Base-by-base conservation (phyloP, 2,113 vertebrate genomes). In the Arvicanthis niloticus region DNA sequence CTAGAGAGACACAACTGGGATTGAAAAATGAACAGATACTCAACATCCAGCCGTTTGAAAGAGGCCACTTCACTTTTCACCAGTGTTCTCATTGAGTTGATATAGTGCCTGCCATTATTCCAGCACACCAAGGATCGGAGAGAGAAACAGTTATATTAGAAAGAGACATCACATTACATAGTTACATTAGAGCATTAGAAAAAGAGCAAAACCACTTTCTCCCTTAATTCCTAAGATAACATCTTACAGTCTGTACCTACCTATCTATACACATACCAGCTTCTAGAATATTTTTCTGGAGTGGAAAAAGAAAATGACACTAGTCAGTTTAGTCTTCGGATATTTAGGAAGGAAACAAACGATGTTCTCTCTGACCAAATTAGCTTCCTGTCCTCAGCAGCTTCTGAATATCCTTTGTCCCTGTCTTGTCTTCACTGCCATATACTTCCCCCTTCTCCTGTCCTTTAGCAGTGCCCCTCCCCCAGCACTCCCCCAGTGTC, bases 361-460 rank as follows among this genome's bases (percentile, higher is more conserved):
- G 98, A 97, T 98, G 96, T 97, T 98, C 95, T 98, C 95, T 96
- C 97, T 97, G 93, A 91, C 97, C 1, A 89, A 93, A 98, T 98
- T 97, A 10, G 97, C 98, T 96, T 99, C 98, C 77, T 98, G 26
- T 99, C 98, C 16, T 99, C 98, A 34, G 96, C 98, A 0, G 98
- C 98, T 82, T 99, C 99, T 99, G 99, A 99, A 97, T 98, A 98
- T 93, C 99, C 99, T 98, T 99, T 24, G 84, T 13, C 12, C 99
- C 99, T 98, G 98, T 98, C 42, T 99, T 99, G 96, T 99, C 99
- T 97, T 99, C 34, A 37, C 99, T 91, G 85, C 99, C 98, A 99
- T 99, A 96, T 99, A 99, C 99, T 99, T 99, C 98, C 99, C 99
- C 98, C 99, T 99, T 99, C 98, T 99, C 99, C 98, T 99, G 98